Percentiles rank a stretch among this genome's conserved stretches.
phyloP scores from a whole-genome alignment of 2,888 invertebrate species.

The Spilarctia lutea region DNA sequence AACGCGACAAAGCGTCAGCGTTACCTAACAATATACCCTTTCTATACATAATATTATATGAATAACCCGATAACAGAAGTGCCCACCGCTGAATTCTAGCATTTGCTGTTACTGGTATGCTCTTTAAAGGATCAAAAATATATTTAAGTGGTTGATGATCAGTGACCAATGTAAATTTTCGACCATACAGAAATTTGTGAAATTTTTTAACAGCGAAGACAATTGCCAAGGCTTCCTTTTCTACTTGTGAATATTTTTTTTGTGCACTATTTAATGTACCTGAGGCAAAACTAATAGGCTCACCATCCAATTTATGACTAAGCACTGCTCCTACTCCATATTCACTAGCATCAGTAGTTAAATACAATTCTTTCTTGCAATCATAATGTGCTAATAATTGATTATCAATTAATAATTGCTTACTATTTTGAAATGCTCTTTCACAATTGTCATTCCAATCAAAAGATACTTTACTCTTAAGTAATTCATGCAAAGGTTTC shows the following conservation, averaged over 20 bases:
- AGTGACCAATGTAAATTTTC: neutral
- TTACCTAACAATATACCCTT: no score
- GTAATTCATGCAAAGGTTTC: neutral
- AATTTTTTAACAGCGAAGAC: neutral
- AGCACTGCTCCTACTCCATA: neutral
- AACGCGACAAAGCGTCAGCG: neutral
- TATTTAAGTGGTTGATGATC: neutral
- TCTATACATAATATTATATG: no score
- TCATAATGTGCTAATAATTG: neutral
- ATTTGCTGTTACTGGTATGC: neutral
- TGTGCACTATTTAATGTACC: neutral
- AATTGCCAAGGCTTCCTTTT: neutral
- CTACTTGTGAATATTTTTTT: neutral
- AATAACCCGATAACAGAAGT: no score
- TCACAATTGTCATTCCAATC: neutral
- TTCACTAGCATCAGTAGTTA: neutral
- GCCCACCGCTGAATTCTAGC: neutral
- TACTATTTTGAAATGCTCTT: neutral
- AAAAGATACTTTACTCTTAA: neutral
- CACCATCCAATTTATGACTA: neutral
- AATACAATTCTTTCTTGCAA: neutral
- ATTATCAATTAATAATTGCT: neutral
- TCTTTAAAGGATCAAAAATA: neutral
- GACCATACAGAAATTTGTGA: neutral
- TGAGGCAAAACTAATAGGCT: neutral